These are phyloP conservation scores for Hipposideros armiger DNA, from an alignment of 2,113 vertebrate species.

Conservation along the genomic window DNA sequence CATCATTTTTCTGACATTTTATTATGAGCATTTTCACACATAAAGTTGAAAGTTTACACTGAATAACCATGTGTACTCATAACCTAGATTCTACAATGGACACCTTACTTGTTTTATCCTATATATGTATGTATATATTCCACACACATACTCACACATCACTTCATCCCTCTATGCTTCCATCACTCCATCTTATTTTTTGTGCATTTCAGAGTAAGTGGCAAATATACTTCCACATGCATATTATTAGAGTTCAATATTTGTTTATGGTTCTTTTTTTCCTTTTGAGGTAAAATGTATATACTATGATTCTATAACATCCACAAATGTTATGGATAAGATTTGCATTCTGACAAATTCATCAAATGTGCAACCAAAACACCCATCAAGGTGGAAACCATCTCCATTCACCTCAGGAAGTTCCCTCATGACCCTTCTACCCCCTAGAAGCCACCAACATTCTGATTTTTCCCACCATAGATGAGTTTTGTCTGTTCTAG, in stretches of 20 bases:
- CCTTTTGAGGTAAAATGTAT: not conserved
- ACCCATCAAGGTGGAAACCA: not conserved
- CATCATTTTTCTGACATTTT: not conserved
- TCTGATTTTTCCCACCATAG: not conserved
- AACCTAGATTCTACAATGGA: not conserved
- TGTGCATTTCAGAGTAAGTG: constrained; percentile 26
- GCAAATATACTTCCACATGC: not conserved
- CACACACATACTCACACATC: not conserved
- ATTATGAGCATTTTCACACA: not conserved
- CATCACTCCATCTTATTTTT: not conserved
- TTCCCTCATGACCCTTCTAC: not conserved
- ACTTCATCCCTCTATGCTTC: not conserved
- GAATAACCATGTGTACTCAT: not conserved
- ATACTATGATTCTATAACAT: not conserved
- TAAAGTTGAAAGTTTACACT: not conserved
- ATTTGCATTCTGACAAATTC: not conserved
- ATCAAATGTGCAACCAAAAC: not conserved
- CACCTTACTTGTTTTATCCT: not conserved
- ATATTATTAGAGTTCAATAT: not conserved
- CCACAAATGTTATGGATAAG: not conserved
- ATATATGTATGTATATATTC: not conserved
- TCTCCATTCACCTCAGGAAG: not conserved
- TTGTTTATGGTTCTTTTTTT: not conserved
- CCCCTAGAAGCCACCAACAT: not conserved
- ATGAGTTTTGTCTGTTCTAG: not conserved